Evolutionary conservation across 1,140 invertebrate species (phyloP).

Genomic region (Scaptomyza hsui): DNA sequence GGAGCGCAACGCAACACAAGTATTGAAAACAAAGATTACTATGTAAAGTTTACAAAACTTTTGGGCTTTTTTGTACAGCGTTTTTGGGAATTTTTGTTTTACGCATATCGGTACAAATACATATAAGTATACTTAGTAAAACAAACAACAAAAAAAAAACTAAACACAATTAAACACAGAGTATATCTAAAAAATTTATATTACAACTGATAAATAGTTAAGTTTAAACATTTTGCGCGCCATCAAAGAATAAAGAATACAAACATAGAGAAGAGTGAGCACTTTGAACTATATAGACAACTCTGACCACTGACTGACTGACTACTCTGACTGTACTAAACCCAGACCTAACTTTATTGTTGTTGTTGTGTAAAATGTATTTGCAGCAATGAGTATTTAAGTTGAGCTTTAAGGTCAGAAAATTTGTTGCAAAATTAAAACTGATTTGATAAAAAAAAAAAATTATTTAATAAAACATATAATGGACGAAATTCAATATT

Average conservation of each 20-base stretch:
- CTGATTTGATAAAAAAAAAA: conserved; percentile 20
- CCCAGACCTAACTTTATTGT: conserved; percentile 33
- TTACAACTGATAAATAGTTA: conserved; percentile 58
- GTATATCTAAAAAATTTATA: conserved; percentile 34
- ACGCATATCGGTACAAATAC: conserved; percentile 35
- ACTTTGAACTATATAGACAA: conserved; percentile 48
- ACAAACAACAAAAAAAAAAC: conserved; percentile 34
- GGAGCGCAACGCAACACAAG: conserved; percentile 39
- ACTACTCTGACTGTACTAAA: conserved; percentile 53
- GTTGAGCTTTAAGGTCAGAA: conserved; percentile 10
- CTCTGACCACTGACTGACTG: conserved; percentile 28
- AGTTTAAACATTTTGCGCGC: conserved; percentile 61
- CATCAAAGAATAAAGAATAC: conserved; percentile 3
- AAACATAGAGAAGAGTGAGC: conserved; percentile 61
- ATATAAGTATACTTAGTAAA: conserved; percentile 18
- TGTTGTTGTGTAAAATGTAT: conserved; percentile 58
- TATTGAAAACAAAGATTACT: conserved; percentile 29
- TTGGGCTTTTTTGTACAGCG: conserved; percentile 58
- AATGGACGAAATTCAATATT: conserved; percentile 34
- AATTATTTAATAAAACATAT: conserved; percentile 3
- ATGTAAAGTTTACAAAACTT: conserved; percentile 38
- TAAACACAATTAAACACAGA: conserved; percentile 62
- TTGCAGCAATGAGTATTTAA: conserved; percentile 38
- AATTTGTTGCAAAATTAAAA: conserved; percentile 38
- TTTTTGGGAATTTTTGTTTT: conserved; percentile 12